These are phyloP conservation scores for Drosophila mimica DNA, from an alignment of 2,888 invertebrate genomes.

Conservation along the genomic window DNA sequence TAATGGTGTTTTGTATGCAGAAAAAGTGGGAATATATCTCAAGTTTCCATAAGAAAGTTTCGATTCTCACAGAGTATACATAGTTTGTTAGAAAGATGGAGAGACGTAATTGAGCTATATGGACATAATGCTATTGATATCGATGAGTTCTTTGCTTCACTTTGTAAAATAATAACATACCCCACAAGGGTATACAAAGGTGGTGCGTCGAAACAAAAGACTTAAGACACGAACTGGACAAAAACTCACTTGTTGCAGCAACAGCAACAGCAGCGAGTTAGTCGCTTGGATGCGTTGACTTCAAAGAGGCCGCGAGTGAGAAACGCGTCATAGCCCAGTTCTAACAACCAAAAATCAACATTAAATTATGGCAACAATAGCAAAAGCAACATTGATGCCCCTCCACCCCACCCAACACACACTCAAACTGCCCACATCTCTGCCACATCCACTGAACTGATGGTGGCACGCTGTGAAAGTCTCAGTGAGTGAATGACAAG, in stretches of 20 bases:
- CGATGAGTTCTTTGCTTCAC: neutral
- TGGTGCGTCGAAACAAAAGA: constrained; percentile 58
- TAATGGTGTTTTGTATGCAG: neutral
- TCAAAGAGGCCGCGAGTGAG: constrained; percentile 56
- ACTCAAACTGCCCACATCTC: neutral
- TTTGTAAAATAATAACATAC: neutral
- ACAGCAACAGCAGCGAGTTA: constrained; percentile 5
- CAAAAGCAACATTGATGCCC: constrained; percentile 43
- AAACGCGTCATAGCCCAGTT: constrained; percentile 70
- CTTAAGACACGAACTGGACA: constrained; percentile 67
- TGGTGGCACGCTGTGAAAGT: constrained; percentile 68
- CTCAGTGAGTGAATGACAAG: constrained; percentile 68
- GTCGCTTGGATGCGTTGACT: constrained; percentile 41
- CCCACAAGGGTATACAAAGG: neutral
- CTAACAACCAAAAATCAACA: constrained; percentile 72
- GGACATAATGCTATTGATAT: neutral
- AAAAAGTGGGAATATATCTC: neutral
- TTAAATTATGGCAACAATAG: constrained; percentile 71
- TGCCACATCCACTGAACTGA: neutral
- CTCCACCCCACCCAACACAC: neutral
- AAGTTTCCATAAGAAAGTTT: neutral
- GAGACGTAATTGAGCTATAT: neutral
- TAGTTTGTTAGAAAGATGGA: neutral
- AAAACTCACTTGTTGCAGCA: constrained; percentile 67
- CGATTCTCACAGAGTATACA: neutral